These are phyloP conservation scores for Lissonota sp. DNA, from an alignment of 2,888 invertebrate genomes.

Conservation along the genomic window DNA sequence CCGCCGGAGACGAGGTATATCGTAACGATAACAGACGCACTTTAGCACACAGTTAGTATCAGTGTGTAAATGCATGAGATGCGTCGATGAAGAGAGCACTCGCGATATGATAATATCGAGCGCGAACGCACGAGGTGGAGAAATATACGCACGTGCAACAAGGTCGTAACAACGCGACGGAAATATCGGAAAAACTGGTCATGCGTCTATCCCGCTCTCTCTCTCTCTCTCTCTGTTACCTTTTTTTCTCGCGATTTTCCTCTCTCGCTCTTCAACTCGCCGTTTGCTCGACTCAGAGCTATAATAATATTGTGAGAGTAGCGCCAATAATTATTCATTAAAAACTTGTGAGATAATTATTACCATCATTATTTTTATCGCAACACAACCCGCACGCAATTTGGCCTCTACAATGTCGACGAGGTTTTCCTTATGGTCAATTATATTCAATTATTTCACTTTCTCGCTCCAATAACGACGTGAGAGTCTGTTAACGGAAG, in stretches of 20 bases:
- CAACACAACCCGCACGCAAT: neutral
- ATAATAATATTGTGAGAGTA: slow-evolving; percentile 51
- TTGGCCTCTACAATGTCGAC: slow-evolving; percentile 9
- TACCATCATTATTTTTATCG: slow-evolving; percentile 30
- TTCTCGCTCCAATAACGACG: neutral
- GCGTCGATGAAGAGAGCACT: slow-evolving; percentile 29
- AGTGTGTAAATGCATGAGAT: slow-evolving; percentile 29
- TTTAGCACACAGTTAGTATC: neutral
- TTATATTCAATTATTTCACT: neutral
- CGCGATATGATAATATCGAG: slow-evolving; percentile 45
- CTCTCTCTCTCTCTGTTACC: slow-evolving; percentile 23
- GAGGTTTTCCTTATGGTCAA: slow-evolving; percentile 28
- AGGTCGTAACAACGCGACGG: slow-evolving; percentile 46
- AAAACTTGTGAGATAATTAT: slow-evolving; percentile 2
- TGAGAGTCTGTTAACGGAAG: neutral
- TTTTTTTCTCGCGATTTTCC: neutral
- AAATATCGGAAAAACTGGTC: slow-evolving; percentile 62
- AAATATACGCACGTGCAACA: slow-evolving; percentile 42
- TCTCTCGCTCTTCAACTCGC: slow-evolving; percentile 8
- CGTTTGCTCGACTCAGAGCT: slow-evolving; percentile 30
- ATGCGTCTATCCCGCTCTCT: slow-evolving; percentile 11
- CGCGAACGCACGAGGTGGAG: slow-evolving; percentile 12
- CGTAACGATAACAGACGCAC: neutral
- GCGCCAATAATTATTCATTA: slow-evolving; percentile 52
- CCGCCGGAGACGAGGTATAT: neutral